phyloP scores from a whole-genome alignment of 2,888 invertebrate genomes.

The Tetranychus truncatus region DNA sequence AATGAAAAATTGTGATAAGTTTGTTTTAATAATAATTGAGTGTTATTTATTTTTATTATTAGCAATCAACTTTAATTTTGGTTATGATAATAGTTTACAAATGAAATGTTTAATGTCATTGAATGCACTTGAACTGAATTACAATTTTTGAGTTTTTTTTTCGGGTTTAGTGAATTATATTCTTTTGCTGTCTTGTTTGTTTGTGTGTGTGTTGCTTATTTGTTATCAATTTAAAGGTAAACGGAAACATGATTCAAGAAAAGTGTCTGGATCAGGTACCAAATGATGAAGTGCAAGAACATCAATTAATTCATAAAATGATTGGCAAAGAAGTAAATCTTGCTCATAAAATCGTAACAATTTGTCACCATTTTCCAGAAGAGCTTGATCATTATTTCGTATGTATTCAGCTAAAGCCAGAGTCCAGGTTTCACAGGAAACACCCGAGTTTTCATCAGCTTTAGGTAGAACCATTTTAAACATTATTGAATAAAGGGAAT shows the following conservation, averaged over 20 bases:
- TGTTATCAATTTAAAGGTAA: not conserved
- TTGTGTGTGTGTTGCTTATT: not conserved
- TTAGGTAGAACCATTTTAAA: constrained; percentile 49
- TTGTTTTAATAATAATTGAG: too few species aligned
- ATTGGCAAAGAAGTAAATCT: constrained; percentile 70
- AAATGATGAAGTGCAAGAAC: constrained; percentile 45
- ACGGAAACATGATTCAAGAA: not conserved
- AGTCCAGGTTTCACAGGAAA: constrained; percentile 46
- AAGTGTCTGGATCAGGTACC: constrained; percentile 15
- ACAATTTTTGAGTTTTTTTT: too few species aligned
- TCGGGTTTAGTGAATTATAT: not conserved
- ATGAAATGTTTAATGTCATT: too few species aligned
- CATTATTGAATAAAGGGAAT: constrained; percentile 61
- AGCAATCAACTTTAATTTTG: too few species aligned
- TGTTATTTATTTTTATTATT: too few species aligned
- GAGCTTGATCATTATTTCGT: constrained; percentile 73
- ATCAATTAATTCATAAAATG: constrained; percentile 80
- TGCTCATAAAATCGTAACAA: constrained; percentile 63
- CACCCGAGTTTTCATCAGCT: constrained; percentile 11
- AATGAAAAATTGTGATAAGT: too few species aligned
- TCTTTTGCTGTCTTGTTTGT: not conserved
- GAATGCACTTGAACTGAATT: too few species aligned
- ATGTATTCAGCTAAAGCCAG: constrained; percentile 73
- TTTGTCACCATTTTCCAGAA: constrained; percentile 68
- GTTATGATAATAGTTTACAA: too few species aligned